Evolutionary conservation across 2,888 invertebrate species (phyloP), one percentile per base, ranked within the genome.

Genomic region (Terebella lapidaria): DNA sequence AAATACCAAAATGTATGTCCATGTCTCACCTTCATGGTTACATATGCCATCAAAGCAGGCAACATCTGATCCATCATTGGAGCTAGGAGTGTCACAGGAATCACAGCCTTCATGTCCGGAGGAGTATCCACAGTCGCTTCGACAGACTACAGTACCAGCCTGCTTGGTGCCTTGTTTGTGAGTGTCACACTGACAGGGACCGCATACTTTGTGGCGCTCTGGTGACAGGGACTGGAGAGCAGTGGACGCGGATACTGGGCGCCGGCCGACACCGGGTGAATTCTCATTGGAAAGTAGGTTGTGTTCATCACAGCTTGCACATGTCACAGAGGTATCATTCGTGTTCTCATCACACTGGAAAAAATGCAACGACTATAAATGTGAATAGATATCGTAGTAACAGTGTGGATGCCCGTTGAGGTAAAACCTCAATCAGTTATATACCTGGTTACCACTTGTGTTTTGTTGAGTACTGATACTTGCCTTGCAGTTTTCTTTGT

Each of bases 41-140:
- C 93, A 93, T 77, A 90, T 89, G 47, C 89, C 89, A 75, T 93
- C 93, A 0, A 89, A 90, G 81, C 92, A 94, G 0, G 91, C 91
- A 57, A 92, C 87, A 76, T 92, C 93, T 0, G 92, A 92, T 29
- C 92, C 92, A 74, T 92, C 93, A 0, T 92, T 90, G 2, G 92
- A 91, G 76, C 90, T 91, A 69, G 88, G 87, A 62, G 89, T 84
- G 68, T 91, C 91, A 25, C 90, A 90, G 56, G 88, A 88, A 59
- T 88, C 88, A 74, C 89, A 77, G 54, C 73, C 73, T 25, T 76
- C 89, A 69, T 88, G 88, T 64, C 91, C 92, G 15, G 92, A 92
- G 24, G 90, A 91, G 79, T 92, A 93, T 46, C 92, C 92, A 73
- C 89, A 91, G 82, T 93, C 93, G 77, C 88, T 88, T 47, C 67